These are phyloP conservation scores for Mesochorus sp. DNA, from an alignment of 2,888 invertebrate species.

Conservation along the genomic window DNA sequence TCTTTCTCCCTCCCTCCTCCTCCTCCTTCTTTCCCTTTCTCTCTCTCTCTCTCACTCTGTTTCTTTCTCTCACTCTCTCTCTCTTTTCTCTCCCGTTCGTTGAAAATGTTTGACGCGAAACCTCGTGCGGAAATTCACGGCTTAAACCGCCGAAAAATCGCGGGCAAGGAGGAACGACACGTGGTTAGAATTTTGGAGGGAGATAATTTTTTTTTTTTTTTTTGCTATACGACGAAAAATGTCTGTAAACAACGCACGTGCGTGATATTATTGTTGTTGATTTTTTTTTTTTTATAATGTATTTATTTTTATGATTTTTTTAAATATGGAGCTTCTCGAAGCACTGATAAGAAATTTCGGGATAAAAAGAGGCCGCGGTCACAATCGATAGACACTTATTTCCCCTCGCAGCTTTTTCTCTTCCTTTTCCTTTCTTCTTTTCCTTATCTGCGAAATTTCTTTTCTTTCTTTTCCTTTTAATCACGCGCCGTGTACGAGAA, in stretches of 20 bases:
- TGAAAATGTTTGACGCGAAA: conserved; percentile 59
- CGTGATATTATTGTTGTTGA: not conserved
- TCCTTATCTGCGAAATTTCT: too few relatives aligned
- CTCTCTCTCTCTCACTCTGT: conserved; percentile 35
- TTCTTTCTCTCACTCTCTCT: conserved; percentile 9
- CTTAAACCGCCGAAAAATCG: conserved; percentile 52
- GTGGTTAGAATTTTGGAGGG: conserved; percentile 29
- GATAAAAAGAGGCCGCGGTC: not conserved
- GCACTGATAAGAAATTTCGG: not conserved
- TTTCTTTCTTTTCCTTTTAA: not conserved
- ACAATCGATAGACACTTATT: too few relatives aligned
- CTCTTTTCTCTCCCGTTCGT: conserved; percentile 7
- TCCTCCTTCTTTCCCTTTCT: not conserved
- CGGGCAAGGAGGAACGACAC: conserved; percentile 36
- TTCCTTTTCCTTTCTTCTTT: not conserved
- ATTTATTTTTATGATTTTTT: conserved; percentile 8
- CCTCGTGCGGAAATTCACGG: conserved; percentile 21
- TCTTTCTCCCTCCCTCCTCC: too few relatives aligned
- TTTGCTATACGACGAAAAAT: conserved; percentile 8
- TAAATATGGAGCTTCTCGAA: not conserved
- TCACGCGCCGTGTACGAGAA: conserved; percentile 57
- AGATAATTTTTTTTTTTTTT: not conserved
- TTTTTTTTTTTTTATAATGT: conserved; percentile 5
- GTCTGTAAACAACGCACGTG: not conserved
- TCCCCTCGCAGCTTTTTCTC: too few relatives aligned